Evolutionary conservation across 2,113 vertebrate genomes (phyloP).

Genomic region (Vidua macroura): DNA sequence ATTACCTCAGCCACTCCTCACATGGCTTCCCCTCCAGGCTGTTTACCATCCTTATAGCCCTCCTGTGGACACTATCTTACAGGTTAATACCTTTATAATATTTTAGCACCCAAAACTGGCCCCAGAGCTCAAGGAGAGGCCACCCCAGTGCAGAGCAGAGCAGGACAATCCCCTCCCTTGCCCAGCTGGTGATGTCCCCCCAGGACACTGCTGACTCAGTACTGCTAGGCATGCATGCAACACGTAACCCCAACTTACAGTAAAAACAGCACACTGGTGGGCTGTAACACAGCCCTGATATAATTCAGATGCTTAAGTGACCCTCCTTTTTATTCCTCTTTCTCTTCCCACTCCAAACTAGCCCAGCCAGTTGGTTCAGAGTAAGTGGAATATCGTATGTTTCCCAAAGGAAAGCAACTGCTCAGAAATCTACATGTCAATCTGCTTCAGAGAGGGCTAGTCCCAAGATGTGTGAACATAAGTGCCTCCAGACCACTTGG

Average conservation of each 20-base stretch:
- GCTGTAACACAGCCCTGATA: background rate
- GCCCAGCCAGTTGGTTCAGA: background rate
- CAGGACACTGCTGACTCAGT: background rate
- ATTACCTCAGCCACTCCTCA: background rate
- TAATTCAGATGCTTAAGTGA: background rate
- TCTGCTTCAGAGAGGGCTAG: background rate
- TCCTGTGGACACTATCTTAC: background rate
- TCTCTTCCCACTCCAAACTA: background rate
- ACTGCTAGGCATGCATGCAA: background rate
- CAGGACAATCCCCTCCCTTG: rapidly evolving
- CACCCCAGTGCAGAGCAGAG: rapidly evolving
- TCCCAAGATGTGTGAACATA: background rate
- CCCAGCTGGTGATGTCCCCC: rapidly evolving
- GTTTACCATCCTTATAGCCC: rapidly evolving
- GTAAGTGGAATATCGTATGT: rapidly evolving
- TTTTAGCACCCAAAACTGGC: background rate
- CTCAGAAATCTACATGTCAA: background rate
- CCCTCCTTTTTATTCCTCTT: background rate
- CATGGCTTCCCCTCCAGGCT: background rate
- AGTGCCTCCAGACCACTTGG: background rate
- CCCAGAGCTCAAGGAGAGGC: rapidly evolving
- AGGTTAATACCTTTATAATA: background rate
- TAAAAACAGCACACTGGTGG: background rate
- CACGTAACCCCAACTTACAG: background rate
- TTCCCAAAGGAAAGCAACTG: background rate